phyloP scores from a whole-genome alignment of 2,113 vertebrate genomes.

The Malurus melanocephalus region DNA sequence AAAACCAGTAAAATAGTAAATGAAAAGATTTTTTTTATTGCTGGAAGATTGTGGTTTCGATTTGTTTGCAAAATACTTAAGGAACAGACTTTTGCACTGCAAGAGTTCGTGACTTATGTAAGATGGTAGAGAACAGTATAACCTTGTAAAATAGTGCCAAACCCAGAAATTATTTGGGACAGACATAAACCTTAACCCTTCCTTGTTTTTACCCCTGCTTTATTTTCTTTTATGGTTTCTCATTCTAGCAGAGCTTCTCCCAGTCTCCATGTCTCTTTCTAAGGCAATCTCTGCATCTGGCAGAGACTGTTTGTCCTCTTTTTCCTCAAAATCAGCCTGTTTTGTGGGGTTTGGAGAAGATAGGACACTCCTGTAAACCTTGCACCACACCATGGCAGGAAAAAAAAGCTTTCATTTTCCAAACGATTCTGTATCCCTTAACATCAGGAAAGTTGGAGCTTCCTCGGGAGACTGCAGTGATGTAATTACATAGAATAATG shows the following conservation, averaged over 20 bases:
- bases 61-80: not conserved
- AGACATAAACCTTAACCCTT: not conserved
- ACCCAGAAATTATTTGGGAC: not conserved
- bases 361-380: not conserved
- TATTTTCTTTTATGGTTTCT: not conserved
- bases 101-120: not conserved
- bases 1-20: not conserved
- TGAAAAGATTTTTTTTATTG: not conserved
- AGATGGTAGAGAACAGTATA: not conserved
- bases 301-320: not conserved
- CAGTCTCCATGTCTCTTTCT: fast-evolving
- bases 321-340: not conserved
- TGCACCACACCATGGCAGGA: not conserved
- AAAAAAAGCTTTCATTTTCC: not conserved
- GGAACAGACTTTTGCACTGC: not conserved
- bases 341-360: not conserved
- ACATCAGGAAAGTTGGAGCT: not conserved
- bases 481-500: not conserved
- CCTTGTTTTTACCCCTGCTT: not conserved
- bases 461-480: not conserved
- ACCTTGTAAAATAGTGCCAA: not conserved
- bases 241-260: not conserved
- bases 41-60: not conserved
- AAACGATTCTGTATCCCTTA: not conserved
- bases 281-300: not conserved